These are phyloP conservation scores for Leptosomus discolor DNA, from an alignment of 2,113 vertebrate genomes.

Conservation along the genomic window DNA sequence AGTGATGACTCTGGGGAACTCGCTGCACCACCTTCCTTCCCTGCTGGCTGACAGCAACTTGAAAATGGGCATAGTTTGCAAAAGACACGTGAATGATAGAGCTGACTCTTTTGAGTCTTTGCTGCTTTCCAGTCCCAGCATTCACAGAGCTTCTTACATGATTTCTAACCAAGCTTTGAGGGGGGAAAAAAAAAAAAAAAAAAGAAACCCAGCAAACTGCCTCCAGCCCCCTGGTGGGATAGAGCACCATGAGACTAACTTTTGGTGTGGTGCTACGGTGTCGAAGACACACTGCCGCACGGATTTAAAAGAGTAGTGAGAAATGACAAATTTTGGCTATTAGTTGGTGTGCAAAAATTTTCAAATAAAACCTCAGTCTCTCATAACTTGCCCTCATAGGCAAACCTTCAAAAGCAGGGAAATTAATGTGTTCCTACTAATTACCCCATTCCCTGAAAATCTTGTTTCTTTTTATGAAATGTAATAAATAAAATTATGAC, in stretches of 20 bases:
- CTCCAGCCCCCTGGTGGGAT: background rate
- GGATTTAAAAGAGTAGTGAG: background rate
- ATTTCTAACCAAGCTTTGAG: background rate
- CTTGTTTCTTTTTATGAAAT: background rate
- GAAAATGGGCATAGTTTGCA: background rate
- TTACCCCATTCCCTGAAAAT: background rate
- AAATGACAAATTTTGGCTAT: background rate
- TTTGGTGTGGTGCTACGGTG: background rate
- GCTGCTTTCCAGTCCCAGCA: background rate
- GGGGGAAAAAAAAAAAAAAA: accelerated
- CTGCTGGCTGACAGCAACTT: background rate
- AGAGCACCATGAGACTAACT: background rate
- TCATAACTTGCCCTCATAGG: background rate
- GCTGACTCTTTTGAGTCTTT: background rate
- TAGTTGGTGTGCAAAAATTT: background rate
- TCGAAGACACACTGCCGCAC: background rate
- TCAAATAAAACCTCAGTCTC: background rate
- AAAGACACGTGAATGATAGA: accelerated
- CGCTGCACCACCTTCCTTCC: background rate
- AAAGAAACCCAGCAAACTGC: background rate
- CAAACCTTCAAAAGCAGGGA: background rate
- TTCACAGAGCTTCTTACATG: background rate
- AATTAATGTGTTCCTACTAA: background rate
- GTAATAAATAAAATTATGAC: background rate
- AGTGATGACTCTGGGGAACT: background rate